Evolutionary conservation across 2,797 vertebrate species (phyloP).

Genomic region (Poeciliopsis turneri): DNA sequence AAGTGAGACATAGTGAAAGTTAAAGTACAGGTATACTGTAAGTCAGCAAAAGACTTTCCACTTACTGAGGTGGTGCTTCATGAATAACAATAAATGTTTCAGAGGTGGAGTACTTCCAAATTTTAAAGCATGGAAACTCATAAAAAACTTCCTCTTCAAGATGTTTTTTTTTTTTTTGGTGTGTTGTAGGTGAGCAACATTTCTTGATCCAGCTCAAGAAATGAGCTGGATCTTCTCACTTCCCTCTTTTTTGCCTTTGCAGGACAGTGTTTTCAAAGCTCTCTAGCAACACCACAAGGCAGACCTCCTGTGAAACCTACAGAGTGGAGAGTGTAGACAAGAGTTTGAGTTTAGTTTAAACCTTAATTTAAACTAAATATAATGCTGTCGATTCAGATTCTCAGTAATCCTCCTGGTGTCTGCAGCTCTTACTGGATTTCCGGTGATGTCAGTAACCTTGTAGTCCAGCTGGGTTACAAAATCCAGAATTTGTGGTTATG

Average conservation of each 20-base stretch:
- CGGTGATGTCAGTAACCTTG: conserved; percentile 28
- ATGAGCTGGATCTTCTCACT: conserved; percentile 6
- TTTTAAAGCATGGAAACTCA: conserved; percentile 7
- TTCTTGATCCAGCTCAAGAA: conserved; percentile 46
- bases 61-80: conserved; percentile 43
- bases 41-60: conserved; percentile 45
- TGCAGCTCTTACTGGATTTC: conserved; percentile 40
- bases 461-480: conserved; percentile 39
- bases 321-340: conserved; percentile 18
- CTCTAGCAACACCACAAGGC: conserved; percentile 39
- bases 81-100: conserved; percentile 47
- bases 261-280: conserved; percentile 43
- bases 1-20: background rate
- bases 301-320: conserved; percentile 46
- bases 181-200: conserved; percentile 49
- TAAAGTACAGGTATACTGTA: conserved; percentile 24
- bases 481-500: conserved; percentile 25
- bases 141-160: conserved; percentile 21
- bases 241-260: conserved; percentile 29
- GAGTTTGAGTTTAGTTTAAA: conserved; percentile 37
- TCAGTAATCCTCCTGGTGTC: conserved; percentile 37
- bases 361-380: conserved; percentile 44
- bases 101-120: conserved; percentile 25
- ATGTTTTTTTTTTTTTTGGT: conserved; percentile 22
- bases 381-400: conserved; percentile 43